These are phyloP conservation scores for Intellagama lesueurii DNA, from an alignment of 2,797 vertebrate species.

Conservation along the genomic window DNA sequence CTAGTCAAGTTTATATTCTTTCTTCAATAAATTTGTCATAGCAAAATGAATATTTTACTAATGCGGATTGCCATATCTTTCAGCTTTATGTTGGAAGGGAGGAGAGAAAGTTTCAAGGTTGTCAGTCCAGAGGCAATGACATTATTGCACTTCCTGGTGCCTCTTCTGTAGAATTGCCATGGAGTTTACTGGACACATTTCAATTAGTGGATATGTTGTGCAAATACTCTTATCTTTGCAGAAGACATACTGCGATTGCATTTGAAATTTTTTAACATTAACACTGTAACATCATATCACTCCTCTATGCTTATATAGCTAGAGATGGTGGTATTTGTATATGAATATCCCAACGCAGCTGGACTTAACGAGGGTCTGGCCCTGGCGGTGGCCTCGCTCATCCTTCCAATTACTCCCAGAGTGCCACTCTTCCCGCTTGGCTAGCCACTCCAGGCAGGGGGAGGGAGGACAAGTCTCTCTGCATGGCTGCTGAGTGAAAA, in stretches of 20 bases:
- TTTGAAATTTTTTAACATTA: not conserved
- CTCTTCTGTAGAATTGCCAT: not conserved
- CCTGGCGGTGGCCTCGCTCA: too few species aligned
- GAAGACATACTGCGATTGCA: not conserved
- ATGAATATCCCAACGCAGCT: too few species aligned
- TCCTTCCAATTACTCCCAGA: too few species aligned
- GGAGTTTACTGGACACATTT: not conserved
- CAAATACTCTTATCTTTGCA: not conserved
- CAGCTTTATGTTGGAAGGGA: not conserved
- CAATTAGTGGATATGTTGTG: not conserved
- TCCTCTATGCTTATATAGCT: not conserved
- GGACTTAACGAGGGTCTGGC: too few species aligned
- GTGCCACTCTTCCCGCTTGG: too few species aligned
- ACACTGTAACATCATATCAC: not conserved
- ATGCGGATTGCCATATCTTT: not conserved
- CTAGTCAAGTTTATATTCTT: not conserved
- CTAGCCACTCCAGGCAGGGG: too few species aligned
- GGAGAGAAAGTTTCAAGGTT: not conserved
- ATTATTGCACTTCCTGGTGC: not conserved
- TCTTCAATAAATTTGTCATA: not conserved
- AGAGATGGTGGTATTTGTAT: too few species aligned
- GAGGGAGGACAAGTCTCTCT: too few species aligned
- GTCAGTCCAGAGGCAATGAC: not conserved
- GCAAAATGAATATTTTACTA: not conserved
- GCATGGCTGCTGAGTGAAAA: too few species aligned